These are phyloP conservation scores for Tachystola acroxantha DNA, from an alignment of 2,888 invertebrate species.

Conservation along the genomic window DNA sequence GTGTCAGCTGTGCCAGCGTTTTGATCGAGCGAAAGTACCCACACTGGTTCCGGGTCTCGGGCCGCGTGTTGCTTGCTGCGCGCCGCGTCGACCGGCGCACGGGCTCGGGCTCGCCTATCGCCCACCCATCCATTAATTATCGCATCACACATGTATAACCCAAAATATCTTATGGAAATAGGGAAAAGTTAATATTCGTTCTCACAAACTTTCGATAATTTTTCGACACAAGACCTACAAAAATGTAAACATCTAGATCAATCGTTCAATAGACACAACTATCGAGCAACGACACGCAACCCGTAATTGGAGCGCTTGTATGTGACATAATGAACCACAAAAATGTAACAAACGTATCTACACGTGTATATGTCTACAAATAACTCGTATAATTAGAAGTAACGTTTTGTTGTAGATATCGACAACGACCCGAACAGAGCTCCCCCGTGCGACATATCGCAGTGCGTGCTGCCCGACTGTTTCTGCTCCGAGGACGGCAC, in stretches of 20 bases:
- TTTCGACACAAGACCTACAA: background rate
- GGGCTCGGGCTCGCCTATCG: conserved; percentile 9
- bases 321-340: too few species aligned
- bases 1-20: conserved; percentile 50
- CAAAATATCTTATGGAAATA: background rate
- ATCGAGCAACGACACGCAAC: background rate
- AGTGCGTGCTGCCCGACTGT: conserved; percentile 93
- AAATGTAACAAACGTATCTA: too few species aligned
- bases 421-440: conserved; percentile 96
- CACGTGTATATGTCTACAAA: too few species aligned
- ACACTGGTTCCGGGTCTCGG: conserved; percentile 58
- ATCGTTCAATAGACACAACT: background rate
- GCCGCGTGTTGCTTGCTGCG: too few species aligned
- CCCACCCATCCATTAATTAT: conserved; percentile 12
- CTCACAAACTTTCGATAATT: background rate
- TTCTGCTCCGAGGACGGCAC: conserved; percentile 97
- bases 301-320: too few species aligned
- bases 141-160: conserved; percentile 1
- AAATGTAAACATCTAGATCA: background rate
- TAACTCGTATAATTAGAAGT: too few species aligned
- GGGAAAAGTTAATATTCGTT: background rate
- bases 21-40: conserved; percentile 69
- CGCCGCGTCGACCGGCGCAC: too few species aligned
- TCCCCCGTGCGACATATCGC: conserved; percentile 90
- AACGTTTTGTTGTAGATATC: conserved; percentile 82